phyloP scores from a whole-genome alignment of 2,113 vertebrate species.

The Bolborhynchus lineola region DNA sequence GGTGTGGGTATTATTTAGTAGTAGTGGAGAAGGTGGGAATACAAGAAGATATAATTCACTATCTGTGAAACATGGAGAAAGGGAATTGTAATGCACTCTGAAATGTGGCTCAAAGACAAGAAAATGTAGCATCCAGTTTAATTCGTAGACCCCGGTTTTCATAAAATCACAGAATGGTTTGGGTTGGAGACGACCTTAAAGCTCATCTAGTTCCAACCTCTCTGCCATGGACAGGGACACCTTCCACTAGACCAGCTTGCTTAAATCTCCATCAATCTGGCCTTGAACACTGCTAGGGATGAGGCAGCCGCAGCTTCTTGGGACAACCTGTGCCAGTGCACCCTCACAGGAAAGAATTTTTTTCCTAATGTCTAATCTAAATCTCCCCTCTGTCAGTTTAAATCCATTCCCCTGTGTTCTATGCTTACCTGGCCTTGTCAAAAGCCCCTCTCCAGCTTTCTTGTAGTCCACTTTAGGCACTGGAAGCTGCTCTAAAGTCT shows the following conservation, averaged over 20 bases:
- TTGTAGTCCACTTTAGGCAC: not conserved
- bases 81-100: not conserved
- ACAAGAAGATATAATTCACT: not conserved
- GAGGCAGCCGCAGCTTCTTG: not conserved
- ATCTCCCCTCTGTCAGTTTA: not conserved
- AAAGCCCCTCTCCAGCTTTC: not conserved
- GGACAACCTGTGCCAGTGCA: not conserved
- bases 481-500: not conserved
- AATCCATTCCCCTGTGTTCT: not conserved
- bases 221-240: not conserved
- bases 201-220: not conserved
- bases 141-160: not conserved
- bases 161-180: not conserved
- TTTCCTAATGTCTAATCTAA: not conserved
- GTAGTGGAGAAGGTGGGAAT: not conserved
- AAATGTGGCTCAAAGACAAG: not conserved
- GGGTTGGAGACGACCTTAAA: not conserved
- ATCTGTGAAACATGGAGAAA: not conserved
- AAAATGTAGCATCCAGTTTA: not conserved
- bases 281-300: not conserved
- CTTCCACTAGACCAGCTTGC: not conserved
- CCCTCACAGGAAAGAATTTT: not conserved
- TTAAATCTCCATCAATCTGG: not conserved
- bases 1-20: not conserved
- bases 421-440: not conserved